Base-by-base conservation (phyloP, 2,113 vertebrate species). In the Camelus bactrianus region DNA sequence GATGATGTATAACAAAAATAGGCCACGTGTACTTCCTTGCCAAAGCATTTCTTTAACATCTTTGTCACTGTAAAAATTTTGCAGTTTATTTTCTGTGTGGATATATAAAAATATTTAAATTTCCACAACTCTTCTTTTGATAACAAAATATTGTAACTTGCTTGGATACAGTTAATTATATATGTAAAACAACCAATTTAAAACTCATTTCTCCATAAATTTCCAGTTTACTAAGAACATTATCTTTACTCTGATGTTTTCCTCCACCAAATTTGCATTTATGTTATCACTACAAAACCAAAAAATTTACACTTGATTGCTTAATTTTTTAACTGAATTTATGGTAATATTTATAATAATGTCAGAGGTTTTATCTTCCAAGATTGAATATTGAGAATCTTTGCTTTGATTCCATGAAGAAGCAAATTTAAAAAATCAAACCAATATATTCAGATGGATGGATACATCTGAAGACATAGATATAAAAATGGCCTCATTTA, bases 241-340 rank as follows among this genome's bases (percentile, higher is more conserved):
- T 95, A 24, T 80, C 35, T 93, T 89, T 64, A 75, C 32, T 88
- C 35, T 9, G 24, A 75, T 60, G 64, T 20, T 84, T 35, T 90
- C 2, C 26, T 35, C 64, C 52, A 75, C 64, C 19, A 95, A 89
- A 64, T 64, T 72, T 93, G 22, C 12, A 52, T 50, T 62, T 70
- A n/a, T 70, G 17, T 42, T 95, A 52, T 93, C 75, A 76, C 22
- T 42, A 17, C 20, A 89, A 81, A 89, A 73, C 28, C 69, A 86
- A 92, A 82, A 80, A 50, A 76, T 76, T 65, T 92, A 48, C 72
- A 80, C 42, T 64, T 52, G 22, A 28, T 35, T 62, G 12, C 73
- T 69, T 30, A 91, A 80, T 38, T 38, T 95, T 81, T 76, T 20
- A 95, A 35, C 24, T 96, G 72, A 92, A 82, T 81, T 93, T 93